Conservation (phyloP, 2,797 vertebrate genomes). For the Muscicapa striata region DNA sequence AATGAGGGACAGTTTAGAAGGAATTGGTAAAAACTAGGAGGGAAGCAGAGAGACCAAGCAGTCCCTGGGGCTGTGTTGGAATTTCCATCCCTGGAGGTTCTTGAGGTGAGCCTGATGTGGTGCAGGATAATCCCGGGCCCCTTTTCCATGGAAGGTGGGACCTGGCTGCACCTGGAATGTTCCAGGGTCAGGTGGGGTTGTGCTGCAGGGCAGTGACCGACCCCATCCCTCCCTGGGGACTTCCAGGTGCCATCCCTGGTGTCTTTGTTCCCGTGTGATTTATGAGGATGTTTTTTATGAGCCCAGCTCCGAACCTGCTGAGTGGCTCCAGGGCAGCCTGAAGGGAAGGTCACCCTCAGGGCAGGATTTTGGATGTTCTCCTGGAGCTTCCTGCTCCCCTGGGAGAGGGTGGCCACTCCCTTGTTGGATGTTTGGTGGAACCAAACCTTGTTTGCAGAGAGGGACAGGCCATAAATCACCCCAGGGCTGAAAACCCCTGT, state of each 20-base stretch:
- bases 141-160: fast-evolving
- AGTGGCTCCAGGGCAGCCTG: background rate
- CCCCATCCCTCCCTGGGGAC: background rate
- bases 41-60: fast-evolving
- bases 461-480: background rate
- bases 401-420: fast-evolving
- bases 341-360: background rate
- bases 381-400: background rate
- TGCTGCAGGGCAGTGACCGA: background rate
- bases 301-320: background rate
- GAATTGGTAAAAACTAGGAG: no score
- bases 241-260: background rate
- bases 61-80: background rate
- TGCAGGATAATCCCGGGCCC: background rate
- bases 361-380: background rate
- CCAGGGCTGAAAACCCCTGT: background rate
- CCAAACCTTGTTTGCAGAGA: background rate
- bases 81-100: background rate
- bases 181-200: fast-evolving
- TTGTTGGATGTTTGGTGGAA: background rate
- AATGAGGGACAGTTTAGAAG: background rate
- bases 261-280: background rate
- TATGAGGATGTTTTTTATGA: fast-evolving
- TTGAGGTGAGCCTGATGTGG: background rate
- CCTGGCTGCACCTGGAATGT: background rate